These are phyloP conservation scores for Xenops minutus DNA, from an alignment of 2,797 vertebrate genomes.

Conservation along the genomic window DNA sequence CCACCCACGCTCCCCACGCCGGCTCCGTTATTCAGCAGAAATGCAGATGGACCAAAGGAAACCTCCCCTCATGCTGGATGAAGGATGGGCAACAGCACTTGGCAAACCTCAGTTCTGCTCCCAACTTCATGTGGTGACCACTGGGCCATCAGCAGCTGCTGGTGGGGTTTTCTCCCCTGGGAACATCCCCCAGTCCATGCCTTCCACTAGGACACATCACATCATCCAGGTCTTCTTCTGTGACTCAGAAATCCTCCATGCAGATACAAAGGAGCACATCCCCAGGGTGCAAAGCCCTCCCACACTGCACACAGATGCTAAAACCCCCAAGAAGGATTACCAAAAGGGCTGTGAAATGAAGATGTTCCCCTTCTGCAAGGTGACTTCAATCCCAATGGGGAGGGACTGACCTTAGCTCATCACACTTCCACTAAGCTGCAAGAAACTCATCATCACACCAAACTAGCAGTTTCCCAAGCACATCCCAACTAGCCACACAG, in stretches of 20 bases:
- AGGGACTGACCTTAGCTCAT: background rate
- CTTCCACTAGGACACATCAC: background rate
- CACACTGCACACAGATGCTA: rapidly evolving
- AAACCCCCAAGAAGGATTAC: background rate
- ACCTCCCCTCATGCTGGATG: background rate
- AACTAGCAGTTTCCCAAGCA: background rate
- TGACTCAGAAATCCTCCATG: background rate
- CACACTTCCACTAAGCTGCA: background rate
- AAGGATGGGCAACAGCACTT: background rate
- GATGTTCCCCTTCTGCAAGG: background rate
- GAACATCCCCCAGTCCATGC: background rate
- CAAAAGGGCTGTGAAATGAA: background rate
- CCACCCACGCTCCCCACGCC: slow-evolving; percentile 33
- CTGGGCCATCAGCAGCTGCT: rapidly evolving
- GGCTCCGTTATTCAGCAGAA: slow-evolving; percentile 34
- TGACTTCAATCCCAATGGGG: background rate
- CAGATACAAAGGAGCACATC: background rate
- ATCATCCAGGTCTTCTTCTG: background rate
- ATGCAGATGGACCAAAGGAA: background rate
- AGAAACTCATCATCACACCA: background rate
- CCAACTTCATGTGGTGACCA: rapidly evolving
- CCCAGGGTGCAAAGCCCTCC: background rate
- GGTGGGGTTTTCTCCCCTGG: background rate
- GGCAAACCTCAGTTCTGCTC: background rate
- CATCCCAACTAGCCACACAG: background rate